A percentile compares a stretch with the other conserved stretches of the same genome.
Evolutionary conservation across 2,113 vertebrate species (phyloP).

Genomic region (Elanoides forficatus): DNA sequence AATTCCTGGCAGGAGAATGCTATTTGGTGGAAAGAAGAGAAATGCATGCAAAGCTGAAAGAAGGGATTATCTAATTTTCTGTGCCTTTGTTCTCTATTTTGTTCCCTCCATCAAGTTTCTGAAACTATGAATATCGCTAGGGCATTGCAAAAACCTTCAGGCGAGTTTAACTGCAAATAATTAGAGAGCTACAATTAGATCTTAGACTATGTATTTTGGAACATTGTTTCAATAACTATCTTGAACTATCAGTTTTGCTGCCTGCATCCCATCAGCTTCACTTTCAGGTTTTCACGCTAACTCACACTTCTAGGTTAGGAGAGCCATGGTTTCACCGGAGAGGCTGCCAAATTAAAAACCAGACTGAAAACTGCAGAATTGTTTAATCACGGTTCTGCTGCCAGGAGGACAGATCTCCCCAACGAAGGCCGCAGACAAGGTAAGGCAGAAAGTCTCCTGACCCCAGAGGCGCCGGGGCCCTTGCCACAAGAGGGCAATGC

Average conservation of each 20-base stretch:
- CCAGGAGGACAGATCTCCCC: not conserved
- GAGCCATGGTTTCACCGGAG: not conserved
- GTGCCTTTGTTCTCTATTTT: not conserved
- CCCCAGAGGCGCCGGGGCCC: not conserved
- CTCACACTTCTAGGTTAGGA: not conserved
- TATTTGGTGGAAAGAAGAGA: not conserved
- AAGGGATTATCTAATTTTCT: not conserved
- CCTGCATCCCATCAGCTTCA: not conserved
- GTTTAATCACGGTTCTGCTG: not conserved
- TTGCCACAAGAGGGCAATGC: conserved; percentile 56
- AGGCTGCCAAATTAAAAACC: not conserved
- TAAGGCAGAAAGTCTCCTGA: not conserved
- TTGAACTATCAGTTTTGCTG: not conserved
- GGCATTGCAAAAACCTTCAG: not conserved
- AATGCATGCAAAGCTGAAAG: not conserved
- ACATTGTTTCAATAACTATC: not conserved
- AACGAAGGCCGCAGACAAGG: rapidly evolving
- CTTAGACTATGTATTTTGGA: not conserved
- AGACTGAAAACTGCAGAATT: not conserved
- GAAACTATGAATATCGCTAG: not conserved
- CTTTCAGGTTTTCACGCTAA: not conserved
- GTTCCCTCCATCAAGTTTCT: not conserved
- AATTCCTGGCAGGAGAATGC: not conserved
- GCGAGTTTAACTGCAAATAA: not conserved
- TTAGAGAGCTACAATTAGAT: not conserved